Evolutionary conservation across 2,797 vertebrate genomes (phyloP).

Genomic region (Danio tinwini): DNA sequence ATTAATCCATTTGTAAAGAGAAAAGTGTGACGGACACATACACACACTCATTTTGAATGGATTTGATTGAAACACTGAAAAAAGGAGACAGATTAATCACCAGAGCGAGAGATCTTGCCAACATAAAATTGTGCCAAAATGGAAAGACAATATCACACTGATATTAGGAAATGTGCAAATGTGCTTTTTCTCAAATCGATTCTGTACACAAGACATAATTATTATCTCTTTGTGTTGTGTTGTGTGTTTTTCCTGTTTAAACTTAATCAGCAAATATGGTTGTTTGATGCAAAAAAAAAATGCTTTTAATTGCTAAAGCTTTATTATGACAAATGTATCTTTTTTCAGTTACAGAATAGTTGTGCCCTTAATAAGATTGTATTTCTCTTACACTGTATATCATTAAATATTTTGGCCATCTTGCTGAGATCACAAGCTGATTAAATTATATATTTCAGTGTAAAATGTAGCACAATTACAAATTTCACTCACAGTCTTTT

Average conservation of each 20-base stretch:
- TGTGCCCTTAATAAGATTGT: background rate
- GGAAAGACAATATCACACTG: background rate
- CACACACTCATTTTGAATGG: slow-evolving; percentile 8
- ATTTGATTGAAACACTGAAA: slow-evolving; percentile 19
- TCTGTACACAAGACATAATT: too few relatives aligned
- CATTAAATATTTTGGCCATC: background rate
- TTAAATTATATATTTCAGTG: background rate
- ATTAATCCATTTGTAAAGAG: slow-evolving; percentile 38
- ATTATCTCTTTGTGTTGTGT: too few relatives aligned
- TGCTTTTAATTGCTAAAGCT: background rate
- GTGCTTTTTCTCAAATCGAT: background rate
- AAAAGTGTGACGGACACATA: slow-evolving; percentile 32
- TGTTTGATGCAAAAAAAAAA: background rate
- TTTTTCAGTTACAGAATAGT: background rate
- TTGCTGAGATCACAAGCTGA: too few relatives aligned
- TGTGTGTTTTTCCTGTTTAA: too few relatives aligned
- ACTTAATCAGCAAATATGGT: too few relatives aligned
- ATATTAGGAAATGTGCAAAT: background rate
- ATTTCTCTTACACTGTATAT: background rate
- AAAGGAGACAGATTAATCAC: slow-evolving; percentile 1
- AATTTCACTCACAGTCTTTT: background rate
- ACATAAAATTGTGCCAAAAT: slow-evolving; percentile 5
- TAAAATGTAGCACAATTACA: background rate
- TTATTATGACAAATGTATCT: background rate
- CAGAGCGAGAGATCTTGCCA: background rate